phyloP scores from a whole-genome alignment of 2,797 vertebrate genomes.

The Austrolebias charrua region DNA sequence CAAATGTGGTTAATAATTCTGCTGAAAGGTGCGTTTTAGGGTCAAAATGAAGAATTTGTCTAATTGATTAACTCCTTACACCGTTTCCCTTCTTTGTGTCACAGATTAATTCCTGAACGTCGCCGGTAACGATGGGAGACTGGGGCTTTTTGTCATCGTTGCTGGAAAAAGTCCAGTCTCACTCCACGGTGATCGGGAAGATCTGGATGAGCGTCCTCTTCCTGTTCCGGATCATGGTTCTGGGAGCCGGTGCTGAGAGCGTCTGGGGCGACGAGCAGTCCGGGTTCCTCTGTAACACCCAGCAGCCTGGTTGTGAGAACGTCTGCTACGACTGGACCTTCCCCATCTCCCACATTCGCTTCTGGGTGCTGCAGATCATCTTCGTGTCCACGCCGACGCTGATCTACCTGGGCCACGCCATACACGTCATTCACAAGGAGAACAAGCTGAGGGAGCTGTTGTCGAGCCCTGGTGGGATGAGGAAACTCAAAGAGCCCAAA shows the following conservation, averaged over 20 bases:
- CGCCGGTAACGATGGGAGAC: conserved; percentile 82
- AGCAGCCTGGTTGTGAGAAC: conserved; percentile 85
- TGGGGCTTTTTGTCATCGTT: conserved; percentile 92
- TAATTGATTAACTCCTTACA: not conserved
- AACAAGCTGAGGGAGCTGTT: conserved; percentile 84
- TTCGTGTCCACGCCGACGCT: conserved; percentile 78
- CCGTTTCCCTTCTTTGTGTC: conserved; percentile 9
- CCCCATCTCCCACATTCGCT: conserved; percentile 90
- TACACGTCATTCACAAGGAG: conserved; percentile 82
- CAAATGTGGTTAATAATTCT: conserved; percentile 34
- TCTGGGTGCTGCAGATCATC: conserved; percentile 92
- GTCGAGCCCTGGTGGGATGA: conserved; percentile 47
- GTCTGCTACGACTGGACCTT: conserved; percentile 89
- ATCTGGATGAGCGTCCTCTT: conserved; percentile 94
- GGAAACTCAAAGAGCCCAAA: conserved; percentile 77
- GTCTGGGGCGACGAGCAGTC: conserved; percentile 91
- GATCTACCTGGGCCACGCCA: conserved; percentile 72
- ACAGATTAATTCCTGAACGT: conserved; percentile 43
- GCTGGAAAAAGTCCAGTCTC: conserved; percentile 89
- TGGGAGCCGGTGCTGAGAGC: conserved; percentile 84
- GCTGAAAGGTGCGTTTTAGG: not conserved
- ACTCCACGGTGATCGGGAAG: conserved; percentile 89
- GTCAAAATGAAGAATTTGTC: not conserved
- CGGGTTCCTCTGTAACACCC: conserved; percentile 84
- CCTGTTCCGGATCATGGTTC: conserved; percentile 90